Evolutionary conservation across 23 tunicate genomes (phyloP).

Genomic region (Ascidia mentula): DNA sequence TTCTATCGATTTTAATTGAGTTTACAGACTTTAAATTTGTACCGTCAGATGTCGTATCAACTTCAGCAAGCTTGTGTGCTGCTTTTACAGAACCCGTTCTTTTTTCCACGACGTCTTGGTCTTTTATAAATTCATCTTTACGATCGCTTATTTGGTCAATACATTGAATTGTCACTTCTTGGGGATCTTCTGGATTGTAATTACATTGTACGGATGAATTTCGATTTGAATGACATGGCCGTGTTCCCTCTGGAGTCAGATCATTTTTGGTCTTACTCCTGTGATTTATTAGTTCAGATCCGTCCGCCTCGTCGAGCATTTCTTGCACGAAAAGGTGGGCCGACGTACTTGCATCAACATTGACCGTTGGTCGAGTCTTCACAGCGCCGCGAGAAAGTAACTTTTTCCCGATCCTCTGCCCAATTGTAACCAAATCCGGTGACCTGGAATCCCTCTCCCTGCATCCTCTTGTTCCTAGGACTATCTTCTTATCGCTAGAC

Average conservation of each 20-base stretch:
- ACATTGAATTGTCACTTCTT: background rate
- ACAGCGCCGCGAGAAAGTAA: conserved; percentile 1
- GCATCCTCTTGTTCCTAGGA: background rate
- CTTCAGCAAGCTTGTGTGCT: background rate
- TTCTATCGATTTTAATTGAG: too few relatives aligned
- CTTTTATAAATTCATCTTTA: background rate
- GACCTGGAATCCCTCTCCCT: background rate
- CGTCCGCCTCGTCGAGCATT: background rate
- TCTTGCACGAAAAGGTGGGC: background rate
- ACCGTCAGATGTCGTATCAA: background rate
- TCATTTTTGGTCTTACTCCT: background rate
- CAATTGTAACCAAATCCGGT: background rate
- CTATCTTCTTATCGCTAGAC: background rate
- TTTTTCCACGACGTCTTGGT: background rate
- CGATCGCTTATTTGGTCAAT: background rate
- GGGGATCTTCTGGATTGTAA: background rate
- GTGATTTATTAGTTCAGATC: too few relatives aligned
- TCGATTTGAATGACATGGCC: background rate
- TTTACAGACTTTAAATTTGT: too few relatives aligned
- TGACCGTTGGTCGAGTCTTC: conserved; percentile 6
- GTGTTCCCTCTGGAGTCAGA: background rate
- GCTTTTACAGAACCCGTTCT: too few relatives aligned
- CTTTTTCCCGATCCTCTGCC: conserved; percentile 18
- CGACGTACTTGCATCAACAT: background rate
- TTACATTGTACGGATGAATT: background rate